Evolutionary conservation across 2,797 vertebrate species (phyloP).

Genomic region (Enteromius treurensis): DNA sequence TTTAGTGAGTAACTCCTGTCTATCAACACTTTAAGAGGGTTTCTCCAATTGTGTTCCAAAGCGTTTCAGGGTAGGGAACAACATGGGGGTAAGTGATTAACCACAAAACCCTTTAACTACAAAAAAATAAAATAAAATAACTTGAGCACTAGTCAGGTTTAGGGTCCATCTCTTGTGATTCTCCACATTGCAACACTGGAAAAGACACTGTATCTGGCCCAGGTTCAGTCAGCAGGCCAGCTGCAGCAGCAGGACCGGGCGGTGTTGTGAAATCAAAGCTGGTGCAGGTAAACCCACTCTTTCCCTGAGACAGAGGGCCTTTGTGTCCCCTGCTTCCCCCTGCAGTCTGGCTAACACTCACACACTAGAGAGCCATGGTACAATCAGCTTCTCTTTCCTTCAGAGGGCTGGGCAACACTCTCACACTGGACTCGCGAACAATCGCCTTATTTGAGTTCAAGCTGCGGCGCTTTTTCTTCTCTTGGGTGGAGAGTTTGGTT

Average conservation of each 20-base stretch:
- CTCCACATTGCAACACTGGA: not conserved
- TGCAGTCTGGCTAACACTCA: slow-evolving; percentile 53
- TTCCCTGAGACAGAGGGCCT: slow-evolving; percentile 74
- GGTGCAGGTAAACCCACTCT: slow-evolving; percentile 75
- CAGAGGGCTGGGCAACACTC: slow-evolving; percentile 44
- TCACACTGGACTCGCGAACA: slow-evolving; percentile 65
- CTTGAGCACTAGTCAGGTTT: not conserved
- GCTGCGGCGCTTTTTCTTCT: slow-evolving; percentile 52
- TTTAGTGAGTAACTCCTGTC: too few relatives aligned
- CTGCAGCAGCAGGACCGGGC: slow-evolving; percentile 27
- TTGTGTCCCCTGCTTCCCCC: slow-evolving; percentile 68
- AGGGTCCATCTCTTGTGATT: not conserved
- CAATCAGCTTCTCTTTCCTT: slow-evolving; percentile 41
- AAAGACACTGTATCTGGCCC: slow-evolving; percentile 21
- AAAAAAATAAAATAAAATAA: not conserved
- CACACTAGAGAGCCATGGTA: slow-evolving; percentile 65
- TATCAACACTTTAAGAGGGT: too few relatives aligned
- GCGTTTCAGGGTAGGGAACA: too few relatives aligned
- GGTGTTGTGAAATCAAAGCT: slow-evolving; percentile 81
- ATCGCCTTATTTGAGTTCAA: slow-evolving; percentile 69
- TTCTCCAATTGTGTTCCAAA: too few relatives aligned
- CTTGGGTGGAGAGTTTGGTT: slow-evolving; percentile 56
- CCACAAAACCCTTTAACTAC: too few relatives aligned
- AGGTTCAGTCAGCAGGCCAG: slow-evolving; percentile 41
- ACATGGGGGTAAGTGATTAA: too few relatives aligned